Evolutionary conservation across 2,888 invertebrate species (phyloP).

Genomic region (Conistra vaccinii): DNA sequence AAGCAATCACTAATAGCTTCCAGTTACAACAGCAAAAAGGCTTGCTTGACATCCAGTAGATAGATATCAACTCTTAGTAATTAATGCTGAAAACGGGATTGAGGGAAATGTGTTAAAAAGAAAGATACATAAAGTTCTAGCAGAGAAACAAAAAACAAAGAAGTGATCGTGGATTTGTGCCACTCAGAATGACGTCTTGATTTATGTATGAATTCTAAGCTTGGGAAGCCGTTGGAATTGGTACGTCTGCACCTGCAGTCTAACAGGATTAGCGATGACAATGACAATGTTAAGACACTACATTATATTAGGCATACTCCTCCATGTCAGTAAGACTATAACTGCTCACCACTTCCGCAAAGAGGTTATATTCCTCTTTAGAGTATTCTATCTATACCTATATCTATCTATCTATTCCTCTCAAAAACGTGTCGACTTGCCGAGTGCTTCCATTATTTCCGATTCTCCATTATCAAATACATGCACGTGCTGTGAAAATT

Average conservation of each 20-base stretch:
- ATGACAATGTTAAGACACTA: not conserved
- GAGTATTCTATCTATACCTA: too few relatives aligned
- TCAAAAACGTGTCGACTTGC: conserved; percentile 4
- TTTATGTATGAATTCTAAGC: conserved; percentile 24
- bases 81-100: conserved; percentile 48
- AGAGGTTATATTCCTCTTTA: not conserved
- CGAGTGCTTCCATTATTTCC: conserved; percentile 29
- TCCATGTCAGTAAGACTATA: not conserved
- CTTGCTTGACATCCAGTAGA: conserved; percentile 42
- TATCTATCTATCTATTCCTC: not conserved
- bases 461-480: conserved; percentile 61
- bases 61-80: conserved; percentile 44
- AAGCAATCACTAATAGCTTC: conserved; percentile 73
- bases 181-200: not conserved
- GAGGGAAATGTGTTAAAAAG: conserved; percentile 34
- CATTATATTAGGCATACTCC: conserved; percentile 7
- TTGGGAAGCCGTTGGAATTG: conserved; percentile 27
- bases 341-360: not conserved
- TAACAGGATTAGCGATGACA: conserved; percentile 24
- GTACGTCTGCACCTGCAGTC: not conserved
- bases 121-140: not conserved
- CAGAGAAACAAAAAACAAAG: not conserved
- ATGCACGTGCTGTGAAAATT: conserved; percentile 69
- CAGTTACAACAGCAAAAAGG: conserved; percentile 57
- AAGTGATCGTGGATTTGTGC: not conserved